Evolutionary conservation across 2,797 vertebrate genomes (phyloP), one percentile per base, ranked within the genome.

Genomic region (Enteromius fasciolatus): DNA sequence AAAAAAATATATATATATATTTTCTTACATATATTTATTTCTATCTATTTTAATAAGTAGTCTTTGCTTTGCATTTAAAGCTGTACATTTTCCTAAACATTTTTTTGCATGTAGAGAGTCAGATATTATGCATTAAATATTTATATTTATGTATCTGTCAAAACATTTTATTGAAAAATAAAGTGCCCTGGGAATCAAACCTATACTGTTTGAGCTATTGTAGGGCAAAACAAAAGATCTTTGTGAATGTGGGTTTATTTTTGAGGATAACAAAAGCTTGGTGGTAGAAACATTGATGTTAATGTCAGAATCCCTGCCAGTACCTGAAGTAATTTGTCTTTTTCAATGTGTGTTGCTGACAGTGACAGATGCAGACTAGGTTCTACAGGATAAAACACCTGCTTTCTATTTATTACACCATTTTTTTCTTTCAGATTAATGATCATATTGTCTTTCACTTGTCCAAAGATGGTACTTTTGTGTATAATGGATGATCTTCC

Each of bases 351-450:
- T 36, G 14, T 36, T 44, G n/a, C 54, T 76, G 59, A 54, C 17
- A 28, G 54, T 75, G 72, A 75, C 72, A 57, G 72, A 57, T 39
- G 31, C 33, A 57, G 31, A 57, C 50, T 39, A 10, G 72, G 39
- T 57, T 8, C 25, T 57, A 57, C 50, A 17, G 50, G 12, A 75
- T 75, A 15, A 75, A 39, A 39, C 72, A 57, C 20, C 33, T 39
- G 50, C 72, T 39, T 12, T 57, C 33, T 57, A 14, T 64, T 50
- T 67, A 36, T 36, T 36, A 23, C 20, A 31, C 4, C 3, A 12
- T 31, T 63, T 39, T 17, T 15, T 3, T 3, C 7, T 8, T 52
- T 36, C 9, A 18, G 64, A 28, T 52, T 54, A 68, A 54, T 54
- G 11, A 68, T 68, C 14, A 11, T 25, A 54, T 68, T 68, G 77